phyloP scores from a whole-genome alignment of 2,113 vertebrate species.

The Malurus elegans region DNA sequence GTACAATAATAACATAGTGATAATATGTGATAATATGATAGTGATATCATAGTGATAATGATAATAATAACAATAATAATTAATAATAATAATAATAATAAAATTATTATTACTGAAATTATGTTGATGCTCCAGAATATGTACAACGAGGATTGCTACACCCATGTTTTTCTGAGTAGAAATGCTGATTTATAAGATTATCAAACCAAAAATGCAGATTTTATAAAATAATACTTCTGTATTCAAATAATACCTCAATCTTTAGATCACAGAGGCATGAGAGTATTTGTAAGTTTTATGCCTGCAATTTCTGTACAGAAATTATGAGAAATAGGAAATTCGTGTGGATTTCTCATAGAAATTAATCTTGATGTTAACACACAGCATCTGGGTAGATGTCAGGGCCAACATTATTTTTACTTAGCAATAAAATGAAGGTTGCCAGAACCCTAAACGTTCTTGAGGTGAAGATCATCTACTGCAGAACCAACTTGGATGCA shows the following conservation, averaged over 20 bases:
- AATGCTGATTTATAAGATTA: not conserved
- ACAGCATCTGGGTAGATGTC: not conserved
- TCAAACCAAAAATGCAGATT: fast-evolving
- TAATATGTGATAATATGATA: too few species aligned
- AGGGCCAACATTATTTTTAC: not conserved
- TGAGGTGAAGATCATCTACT: not conserved
- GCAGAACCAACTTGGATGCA: not conserved
- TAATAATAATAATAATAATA: not conserved
- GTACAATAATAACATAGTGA: too few species aligned
- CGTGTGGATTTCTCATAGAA: not conserved
- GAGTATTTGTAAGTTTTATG: not conserved
- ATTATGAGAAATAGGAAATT: not conserved
- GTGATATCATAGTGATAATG: too few species aligned
- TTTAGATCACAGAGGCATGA: not conserved
- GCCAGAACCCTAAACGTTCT: not conserved
- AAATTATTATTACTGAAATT: not conserved
- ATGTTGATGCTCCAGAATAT: not conserved
- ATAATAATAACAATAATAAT: not conserved
- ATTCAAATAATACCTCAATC: not conserved
- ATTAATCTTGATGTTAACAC: not conserved
- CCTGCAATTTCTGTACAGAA: not conserved
- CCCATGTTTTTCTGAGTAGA: too few species aligned
- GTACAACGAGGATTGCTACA: not conserved
- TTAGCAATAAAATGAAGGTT: not conserved
- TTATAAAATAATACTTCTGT: not conserved